These are phyloP conservation scores for Oryzias dopingdopingensis DNA, from an alignment of 2,797 vertebrate species.

Conservation along the genomic window DNA sequence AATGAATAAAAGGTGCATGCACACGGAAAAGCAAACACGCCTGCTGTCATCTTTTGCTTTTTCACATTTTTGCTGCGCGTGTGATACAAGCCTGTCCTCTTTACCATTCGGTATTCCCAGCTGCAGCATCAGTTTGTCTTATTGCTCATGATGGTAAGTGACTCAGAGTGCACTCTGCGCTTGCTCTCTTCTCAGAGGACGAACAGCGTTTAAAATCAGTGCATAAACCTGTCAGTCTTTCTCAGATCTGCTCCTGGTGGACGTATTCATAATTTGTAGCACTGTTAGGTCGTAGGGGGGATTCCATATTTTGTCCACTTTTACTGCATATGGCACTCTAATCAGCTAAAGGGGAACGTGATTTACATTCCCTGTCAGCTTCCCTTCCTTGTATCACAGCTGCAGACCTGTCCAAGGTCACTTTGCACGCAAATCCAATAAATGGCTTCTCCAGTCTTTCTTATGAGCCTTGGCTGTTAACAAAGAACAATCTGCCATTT, in stretches of 20 bases:
- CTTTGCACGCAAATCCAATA: constrained; percentile 40
- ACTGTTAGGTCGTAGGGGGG: constrained; percentile 18
- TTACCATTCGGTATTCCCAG: constrained; percentile 38
- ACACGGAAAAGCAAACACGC: constrained; percentile 23
- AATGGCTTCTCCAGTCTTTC: constrained; percentile 32
- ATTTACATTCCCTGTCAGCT: constrained; percentile 68
- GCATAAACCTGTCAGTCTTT: constrained; percentile 62
- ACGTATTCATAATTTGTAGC: constrained; percentile 53
- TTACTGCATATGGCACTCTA: constrained; percentile 53
- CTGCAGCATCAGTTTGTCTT: constrained; percentile 38
- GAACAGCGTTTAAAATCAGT: constrained; percentile 42
- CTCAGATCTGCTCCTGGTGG: constrained; percentile 26
- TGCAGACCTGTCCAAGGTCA: constrained; percentile 63
- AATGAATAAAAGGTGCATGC: constrained; percentile 18
- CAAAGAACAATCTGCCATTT: constrained; percentile 1
- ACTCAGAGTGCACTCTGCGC: constrained; percentile 30
- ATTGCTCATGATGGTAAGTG: constrained; percentile 42
- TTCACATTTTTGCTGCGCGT: constrained; percentile 21
- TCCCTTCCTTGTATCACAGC: constrained; percentile 29
- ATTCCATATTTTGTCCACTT: constrained; percentile 50
- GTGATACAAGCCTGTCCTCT: constrained; percentile 41
- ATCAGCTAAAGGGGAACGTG: constrained; percentile 62
- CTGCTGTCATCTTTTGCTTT: constrained; percentile 17
- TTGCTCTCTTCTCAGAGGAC: constrained; percentile 49
- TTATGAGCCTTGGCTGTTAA: constrained; percentile 29